Percentiles rank a stretch among this genome's conserved stretches.
Evolutionary conservation across 1,140 invertebrate genomes (phyloP).

Genomic region (Drosophila leontia): DNA sequence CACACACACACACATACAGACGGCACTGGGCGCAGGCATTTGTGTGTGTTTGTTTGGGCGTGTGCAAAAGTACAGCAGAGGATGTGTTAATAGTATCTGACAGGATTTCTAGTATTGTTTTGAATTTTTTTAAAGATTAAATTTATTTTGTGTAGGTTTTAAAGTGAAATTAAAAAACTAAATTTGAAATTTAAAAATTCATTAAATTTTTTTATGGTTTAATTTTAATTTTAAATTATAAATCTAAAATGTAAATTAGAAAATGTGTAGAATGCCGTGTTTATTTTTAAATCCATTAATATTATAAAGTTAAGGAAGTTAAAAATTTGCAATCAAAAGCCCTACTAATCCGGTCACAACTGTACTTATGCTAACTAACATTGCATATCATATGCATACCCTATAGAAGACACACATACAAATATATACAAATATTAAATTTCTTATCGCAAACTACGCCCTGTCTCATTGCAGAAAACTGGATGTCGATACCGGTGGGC

Average conservation of each 20-base stretch:
- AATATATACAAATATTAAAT: neutral
- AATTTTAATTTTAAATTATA: too few species aligned
- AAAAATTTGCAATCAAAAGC: neutral
- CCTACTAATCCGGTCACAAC: neutral
- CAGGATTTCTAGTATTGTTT: neutral
- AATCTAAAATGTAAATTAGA: too few species aligned
- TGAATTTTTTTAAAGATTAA: neutral
- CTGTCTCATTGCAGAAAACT: slow-evolving; percentile 41
- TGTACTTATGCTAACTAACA: slow-evolving; percentile 18
- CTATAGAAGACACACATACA: neutral
- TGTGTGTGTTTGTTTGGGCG: slow-evolving; percentile 37
- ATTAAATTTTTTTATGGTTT: too few species aligned
- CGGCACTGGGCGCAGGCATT: slow-evolving; percentile 7
- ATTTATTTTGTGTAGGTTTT: too few species aligned
- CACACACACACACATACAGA: slow-evolving; percentile 5
- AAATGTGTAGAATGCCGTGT: too few species aligned
- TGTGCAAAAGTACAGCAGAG: slow-evolving; percentile 37
- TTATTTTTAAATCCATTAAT: too few species aligned
- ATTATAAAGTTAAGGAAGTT: too few species aligned
- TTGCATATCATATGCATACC: neutral
- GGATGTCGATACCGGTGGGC: slow-evolving; percentile 85
- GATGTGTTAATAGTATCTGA: neutral
- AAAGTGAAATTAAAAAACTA: too few species aligned
- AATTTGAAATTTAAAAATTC: too few species aligned
- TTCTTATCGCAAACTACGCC: slow-evolving; percentile 30